Evolutionary conservation across 2,797 vertebrate species (phyloP).

Genomic region (Phylloscopus collybita): DNA sequence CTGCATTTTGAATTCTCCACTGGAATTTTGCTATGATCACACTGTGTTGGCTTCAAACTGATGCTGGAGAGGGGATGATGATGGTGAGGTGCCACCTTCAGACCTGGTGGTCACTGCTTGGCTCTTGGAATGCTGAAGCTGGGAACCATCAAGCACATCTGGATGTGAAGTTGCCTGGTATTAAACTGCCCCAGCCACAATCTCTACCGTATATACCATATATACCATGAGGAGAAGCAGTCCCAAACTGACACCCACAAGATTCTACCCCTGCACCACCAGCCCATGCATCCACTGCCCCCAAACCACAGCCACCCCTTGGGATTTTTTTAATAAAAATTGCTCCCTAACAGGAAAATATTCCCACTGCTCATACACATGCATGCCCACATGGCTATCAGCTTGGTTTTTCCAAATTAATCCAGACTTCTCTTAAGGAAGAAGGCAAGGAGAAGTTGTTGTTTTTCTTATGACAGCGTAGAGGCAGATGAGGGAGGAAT

Average conservation of each 20-base stretch:
- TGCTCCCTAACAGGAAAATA: background rate
- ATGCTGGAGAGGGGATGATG: background rate
- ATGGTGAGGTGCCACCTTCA: background rate
- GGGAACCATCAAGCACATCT: background rate
- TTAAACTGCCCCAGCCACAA: background rate
- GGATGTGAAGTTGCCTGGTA: background rate
- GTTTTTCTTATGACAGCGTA: background rate
- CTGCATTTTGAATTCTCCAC: background rate
- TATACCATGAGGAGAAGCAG: background rate
- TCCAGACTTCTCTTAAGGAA: background rate
- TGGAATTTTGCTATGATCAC: background rate
- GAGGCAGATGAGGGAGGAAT: background rate
- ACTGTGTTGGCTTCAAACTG: background rate
- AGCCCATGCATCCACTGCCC: background rate
- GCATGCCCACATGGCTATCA: background rate
- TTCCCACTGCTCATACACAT: background rate
- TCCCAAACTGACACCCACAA: background rate
- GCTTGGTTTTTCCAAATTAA: background rate
- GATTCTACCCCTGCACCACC: background rate
- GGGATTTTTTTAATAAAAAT: background rate
- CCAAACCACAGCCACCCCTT: background rate
- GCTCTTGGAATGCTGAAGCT: background rate
- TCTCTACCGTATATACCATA: background rate
- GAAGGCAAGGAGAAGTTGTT: background rate
- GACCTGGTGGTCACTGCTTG: accelerated